Base-by-base conservation (phyloP, 2,113 vertebrate species). In the Gymnarchus niloticus region DNA sequence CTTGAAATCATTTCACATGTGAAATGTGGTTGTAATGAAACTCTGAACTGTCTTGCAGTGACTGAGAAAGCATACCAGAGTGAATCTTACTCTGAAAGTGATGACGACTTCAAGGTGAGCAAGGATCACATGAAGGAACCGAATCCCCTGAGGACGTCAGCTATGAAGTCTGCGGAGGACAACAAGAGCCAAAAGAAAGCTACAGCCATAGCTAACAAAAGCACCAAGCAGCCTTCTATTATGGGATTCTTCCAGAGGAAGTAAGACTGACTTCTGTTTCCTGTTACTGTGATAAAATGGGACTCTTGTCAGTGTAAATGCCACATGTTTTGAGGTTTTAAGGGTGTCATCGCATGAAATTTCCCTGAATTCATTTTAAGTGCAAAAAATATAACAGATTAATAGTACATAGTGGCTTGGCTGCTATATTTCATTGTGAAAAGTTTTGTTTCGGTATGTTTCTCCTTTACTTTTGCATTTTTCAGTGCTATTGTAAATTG, bases 231-330 rank as follows among this genome's bases (percentile, higher is more conserved):
- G 88, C 93, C 95, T 3, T 98, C 97, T 46, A 99, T 99, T 86
- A 93, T 93, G 91, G 98, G 98, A 0, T 99, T 99, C 85, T 97
- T 97, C 88, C 96, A 96, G 28, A 98, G 95, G 94, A 98, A 99
- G 87, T 98, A 91, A 96, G n/a, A 44, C 73, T 54, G 10, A 12
- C 25, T 65, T 61, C 59, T 56, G 49, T 44, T 17, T 33, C 12
- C 54, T 46, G n/a, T 57, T 80, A 37, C 14, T 17, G 2, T 17
- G 12, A 25, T 28, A 59, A 41, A 77, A 80, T 10, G 10, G 44
- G 21, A 59, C 6, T 12, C n/a, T 3, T 21, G 2, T 10, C 21
- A 19, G 44, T 10, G 8, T 12, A 0, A 17, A 49, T 48, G 9
- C 41, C 41, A 57, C 41, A 2, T 19, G 33, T 49, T 51, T 6